Conservation (phyloP, 2,113 vertebrate genomes). For the Gnathonemus echidnorhynchus region DNA sequence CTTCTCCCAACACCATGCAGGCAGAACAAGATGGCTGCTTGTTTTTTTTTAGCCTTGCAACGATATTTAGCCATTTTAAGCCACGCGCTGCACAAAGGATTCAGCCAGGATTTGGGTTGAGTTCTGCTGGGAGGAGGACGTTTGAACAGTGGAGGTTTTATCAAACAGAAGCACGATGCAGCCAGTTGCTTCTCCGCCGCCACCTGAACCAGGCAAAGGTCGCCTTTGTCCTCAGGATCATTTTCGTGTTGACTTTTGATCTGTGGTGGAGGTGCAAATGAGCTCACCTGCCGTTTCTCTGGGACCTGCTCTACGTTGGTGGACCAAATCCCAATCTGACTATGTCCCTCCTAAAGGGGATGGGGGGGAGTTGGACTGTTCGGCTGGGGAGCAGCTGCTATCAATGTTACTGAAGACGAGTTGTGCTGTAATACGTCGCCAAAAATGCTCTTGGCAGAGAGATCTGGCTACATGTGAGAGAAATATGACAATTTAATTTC, state of each 20-base stretch:
- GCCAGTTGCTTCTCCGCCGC: background rate
- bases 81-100: background rate
- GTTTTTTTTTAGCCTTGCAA: background rate
- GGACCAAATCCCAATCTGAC: slow-evolving; percentile 26
- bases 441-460: slow-evolving; percentile 21
- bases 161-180: background rate
- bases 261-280: background rate
- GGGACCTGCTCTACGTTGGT: background rate
- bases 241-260: background rate
- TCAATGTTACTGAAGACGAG: slow-evolving; percentile 25
- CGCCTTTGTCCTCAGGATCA: background rate
- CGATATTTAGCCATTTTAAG: background rate
- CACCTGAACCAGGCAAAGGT: background rate
- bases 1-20: background rate
- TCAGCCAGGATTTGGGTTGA: background rate
- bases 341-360: slow-evolving; percentile 20
- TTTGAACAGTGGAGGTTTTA: background rate
- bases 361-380: background rate
- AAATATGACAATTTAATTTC: slow-evolving; percentile 28
- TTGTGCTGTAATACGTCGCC: slow-evolving; percentile 23
- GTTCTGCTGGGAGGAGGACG: background rate
- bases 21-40: background rate
- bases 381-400: slow-evolving; percentile 35
- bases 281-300: background rate
- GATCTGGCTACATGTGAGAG: slow-evolving; percentile 15